A percentile compares a stretch with the other conserved stretches of the same genome.
phyloP scores from a whole-genome alignment of 2,888 invertebrate genomes.

The Heliconius erato region DNA sequence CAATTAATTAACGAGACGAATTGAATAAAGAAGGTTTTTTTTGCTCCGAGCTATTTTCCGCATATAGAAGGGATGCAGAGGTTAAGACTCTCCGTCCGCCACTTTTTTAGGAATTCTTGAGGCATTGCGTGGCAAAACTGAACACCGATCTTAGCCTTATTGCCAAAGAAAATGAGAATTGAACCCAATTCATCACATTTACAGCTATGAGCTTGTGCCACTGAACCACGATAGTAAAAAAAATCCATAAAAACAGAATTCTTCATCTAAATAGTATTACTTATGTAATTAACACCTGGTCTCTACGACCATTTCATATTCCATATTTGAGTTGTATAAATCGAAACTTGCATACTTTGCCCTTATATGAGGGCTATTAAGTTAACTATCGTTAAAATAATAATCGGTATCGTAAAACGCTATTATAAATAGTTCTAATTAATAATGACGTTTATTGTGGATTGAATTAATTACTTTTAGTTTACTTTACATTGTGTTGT shows the following conservation, averaged over 20 bases:
- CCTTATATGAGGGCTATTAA: conserved; percentile 21
- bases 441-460: conserved; percentile 20
- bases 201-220: too few relatives aligned
- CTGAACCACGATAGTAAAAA: too few relatives aligned
- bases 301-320: background rate
- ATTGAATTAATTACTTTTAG: conserved; percentile 10
- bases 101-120: too few relatives aligned
- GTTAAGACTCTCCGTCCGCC: too few relatives aligned
- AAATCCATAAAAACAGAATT: background rate
- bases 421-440: conserved; percentile 21
- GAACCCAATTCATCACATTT: too few relatives aligned
- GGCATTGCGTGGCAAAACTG: too few relatives aligned
- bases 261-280: background rate
- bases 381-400: conserved; percentile 22
- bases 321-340: conserved; percentile 3
- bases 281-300: conserved; percentile 16
- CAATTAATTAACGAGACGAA: too few relatives aligned
- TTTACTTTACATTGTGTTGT: background rate
- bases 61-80: too few relatives aligned
- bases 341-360: conserved; percentile 3
- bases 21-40: too few relatives aligned
- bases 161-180: too few relatives aligned
- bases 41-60: too few relatives aligned
- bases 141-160: too few relatives aligned
- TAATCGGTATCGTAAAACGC: conserved; percentile 24